A percentile compares a stretch with the other conserved stretches of the same genome.
Evolutionary conservation across 2,888 invertebrate species (phyloP).

Genomic region (Eremobia ochroleuca): DNA sequence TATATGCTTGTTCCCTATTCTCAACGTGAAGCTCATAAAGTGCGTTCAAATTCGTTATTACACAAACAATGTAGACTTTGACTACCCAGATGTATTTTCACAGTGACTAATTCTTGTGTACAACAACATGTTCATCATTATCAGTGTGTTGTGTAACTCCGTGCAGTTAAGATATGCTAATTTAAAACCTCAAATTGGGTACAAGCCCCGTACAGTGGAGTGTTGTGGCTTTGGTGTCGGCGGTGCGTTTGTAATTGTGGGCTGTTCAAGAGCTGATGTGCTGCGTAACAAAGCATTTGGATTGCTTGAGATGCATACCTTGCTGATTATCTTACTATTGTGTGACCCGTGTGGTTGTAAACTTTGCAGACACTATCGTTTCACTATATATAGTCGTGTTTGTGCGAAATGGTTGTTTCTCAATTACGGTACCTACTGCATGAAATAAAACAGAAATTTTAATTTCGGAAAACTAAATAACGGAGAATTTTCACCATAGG

Average conservation of each 20-base stretch:
- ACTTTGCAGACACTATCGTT: not conserved
- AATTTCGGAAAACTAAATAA: not conserved
- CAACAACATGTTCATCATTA: slow-evolving; percentile 70
- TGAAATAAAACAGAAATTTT: not conserved
- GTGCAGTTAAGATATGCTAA: slow-evolving; percentile 79
- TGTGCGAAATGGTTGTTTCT: not conserved
- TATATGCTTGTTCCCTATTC: not conserved
- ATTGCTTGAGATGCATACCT: slow-evolving; percentile 30
- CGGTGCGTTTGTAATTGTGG: slow-evolving; percentile 67
- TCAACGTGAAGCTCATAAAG: slow-evolving; percentile 23
- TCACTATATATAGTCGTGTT: not conserved
- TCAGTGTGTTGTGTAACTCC: slow-evolving; percentile 70
- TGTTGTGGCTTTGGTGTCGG: slow-evolving; percentile 71
- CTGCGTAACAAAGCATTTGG: slow-evolving; percentile 65
- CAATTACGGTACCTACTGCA: not conserved
- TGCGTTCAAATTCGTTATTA: slow-evolving; percentile 41
- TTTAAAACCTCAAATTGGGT: slow-evolving; percentile 79
- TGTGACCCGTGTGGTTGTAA: not conserved
- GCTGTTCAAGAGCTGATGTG: slow-evolving; percentile 66
- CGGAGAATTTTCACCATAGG: not conserved
- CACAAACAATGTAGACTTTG: slow-evolving; percentile 61
- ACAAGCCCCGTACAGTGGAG: slow-evolving; percentile 68
- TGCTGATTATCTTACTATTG: slow-evolving; percentile 18
- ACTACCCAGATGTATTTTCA: slow-evolving; percentile 63
- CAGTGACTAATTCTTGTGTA: slow-evolving; percentile 56